These are phyloP conservation scores for Micoletzkya japonica DNA, from an alignment of 2,888 invertebrate species.

Conservation along the genomic window DNA sequence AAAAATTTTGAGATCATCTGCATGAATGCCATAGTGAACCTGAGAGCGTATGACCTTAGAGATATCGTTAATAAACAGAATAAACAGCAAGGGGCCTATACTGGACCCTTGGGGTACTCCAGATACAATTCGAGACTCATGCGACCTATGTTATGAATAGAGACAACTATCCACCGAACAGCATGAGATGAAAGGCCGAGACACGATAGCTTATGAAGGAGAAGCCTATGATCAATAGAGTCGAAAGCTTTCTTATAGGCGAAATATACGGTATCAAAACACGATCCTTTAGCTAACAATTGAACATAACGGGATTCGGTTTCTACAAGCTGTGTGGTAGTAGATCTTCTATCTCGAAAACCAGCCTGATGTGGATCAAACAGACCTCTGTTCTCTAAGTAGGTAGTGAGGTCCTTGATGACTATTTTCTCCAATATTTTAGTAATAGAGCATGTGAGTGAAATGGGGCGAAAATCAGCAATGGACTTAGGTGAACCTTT, in stretches of 20 bases:
- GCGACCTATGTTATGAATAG: too few relatives aligned
- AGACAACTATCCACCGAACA: neutral
- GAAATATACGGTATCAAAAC: neutral
- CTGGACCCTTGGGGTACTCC: neutral
- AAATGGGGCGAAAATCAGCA: neutral
- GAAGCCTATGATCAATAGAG: neutral
- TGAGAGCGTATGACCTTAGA: too few relatives aligned
- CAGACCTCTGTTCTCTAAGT: neutral
- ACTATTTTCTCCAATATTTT: too few relatives aligned
- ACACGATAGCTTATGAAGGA: neutral
- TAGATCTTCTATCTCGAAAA: neutral
- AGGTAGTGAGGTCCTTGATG: neutral
- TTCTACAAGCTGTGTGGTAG: constrained; percentile 3
- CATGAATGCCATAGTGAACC: too few relatives aligned
- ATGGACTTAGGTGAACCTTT: neutral
- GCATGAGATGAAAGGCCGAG: neutral
- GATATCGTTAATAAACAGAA: too few relatives aligned
- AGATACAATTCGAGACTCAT: neutral
- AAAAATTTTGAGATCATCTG: neutral
- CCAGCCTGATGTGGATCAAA: constrained; percentile 1
- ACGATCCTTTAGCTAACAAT: neutral
- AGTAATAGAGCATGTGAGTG: neutral
- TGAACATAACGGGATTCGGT: neutral
- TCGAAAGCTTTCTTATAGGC: neutral
- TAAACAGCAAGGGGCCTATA: too few relatives aligned